A percentile compares a stretch with the other conserved stretches of the same genome.
These are phyloP conservation scores for Anorthoa munda DNA, from an alignment of 2,888 invertebrate species.

Conservation along the genomic window DNA sequence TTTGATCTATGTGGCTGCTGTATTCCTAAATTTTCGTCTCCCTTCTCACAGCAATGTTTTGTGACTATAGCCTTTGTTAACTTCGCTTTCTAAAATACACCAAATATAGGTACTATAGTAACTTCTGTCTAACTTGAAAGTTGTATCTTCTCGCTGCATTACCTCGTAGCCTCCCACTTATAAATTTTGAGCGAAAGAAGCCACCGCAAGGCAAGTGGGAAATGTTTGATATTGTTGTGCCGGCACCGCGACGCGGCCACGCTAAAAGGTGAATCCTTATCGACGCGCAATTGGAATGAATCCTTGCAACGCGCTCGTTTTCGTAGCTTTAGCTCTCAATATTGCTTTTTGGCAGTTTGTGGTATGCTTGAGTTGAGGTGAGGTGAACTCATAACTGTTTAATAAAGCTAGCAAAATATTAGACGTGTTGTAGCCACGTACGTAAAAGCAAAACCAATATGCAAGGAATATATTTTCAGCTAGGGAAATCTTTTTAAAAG, in stretches of 20 bases:
- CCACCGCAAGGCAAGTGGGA: conserved; percentile 55
- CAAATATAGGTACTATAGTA: not conserved
- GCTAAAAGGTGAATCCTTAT: conserved; percentile 83
- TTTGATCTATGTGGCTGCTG: not conserved
- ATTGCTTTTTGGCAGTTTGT: conserved; percentile 35
- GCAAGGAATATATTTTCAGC: not conserved
- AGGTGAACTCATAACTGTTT: not conserved
- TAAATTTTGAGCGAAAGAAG: conserved; percentile 49
- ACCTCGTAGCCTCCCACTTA: conserved; percentile 12
- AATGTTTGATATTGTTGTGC: conserved; percentile 78
- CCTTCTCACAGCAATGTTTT: not conserved
- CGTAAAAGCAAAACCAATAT: not conserved
- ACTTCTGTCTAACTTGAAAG: conserved; percentile 10
- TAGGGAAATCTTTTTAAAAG: not conserved
- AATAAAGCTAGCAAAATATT: not conserved
- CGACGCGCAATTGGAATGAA: conserved; percentile 85
- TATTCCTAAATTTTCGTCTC: not conserved
- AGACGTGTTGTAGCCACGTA: not conserved
- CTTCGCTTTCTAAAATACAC: not conserved
- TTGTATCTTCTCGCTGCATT: conserved; percentile 20
- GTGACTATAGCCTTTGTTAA: not conserved
- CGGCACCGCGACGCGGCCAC: conserved; percentile 69
- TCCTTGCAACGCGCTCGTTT: conserved; percentile 78
- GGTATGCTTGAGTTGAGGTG: not conserved
- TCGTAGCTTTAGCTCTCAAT: conserved; percentile 69